phyloP scores from a whole-genome alignment of 2,888 invertebrate species.

The Drosophila gaucha region DNA sequence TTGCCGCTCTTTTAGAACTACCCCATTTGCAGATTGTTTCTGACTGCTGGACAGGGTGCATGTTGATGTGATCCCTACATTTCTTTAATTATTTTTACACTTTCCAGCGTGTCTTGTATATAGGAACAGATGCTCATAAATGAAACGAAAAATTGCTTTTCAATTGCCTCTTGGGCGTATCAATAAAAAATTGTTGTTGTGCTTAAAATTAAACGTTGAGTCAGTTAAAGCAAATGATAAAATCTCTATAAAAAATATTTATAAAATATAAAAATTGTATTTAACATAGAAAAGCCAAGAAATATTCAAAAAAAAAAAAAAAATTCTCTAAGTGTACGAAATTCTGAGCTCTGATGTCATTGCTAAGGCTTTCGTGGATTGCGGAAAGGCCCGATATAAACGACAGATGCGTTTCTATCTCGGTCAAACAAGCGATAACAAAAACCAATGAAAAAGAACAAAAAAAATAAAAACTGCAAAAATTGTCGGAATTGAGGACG shows the following conservation, averaged over 20 bases:
- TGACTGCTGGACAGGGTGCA: neutral
- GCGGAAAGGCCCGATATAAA: slow-evolving; percentile 37
- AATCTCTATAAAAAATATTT: no score
- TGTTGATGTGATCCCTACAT: neutral
- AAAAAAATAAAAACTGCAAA: slow-evolving; percentile 34
- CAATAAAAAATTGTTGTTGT: neutral
- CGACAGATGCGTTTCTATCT: slow-evolving; percentile 50
- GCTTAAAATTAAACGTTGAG: no score
- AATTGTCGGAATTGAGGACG: slow-evolving; percentile 46
- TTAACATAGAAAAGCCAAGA: no score
- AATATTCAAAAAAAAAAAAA: no score
- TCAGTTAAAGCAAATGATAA: no score
- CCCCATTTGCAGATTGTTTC: no score
- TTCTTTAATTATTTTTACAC: slow-evolving; percentile 1
- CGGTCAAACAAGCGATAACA: slow-evolving; percentile 37
- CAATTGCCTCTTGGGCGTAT: slow-evolving; percentile 43
- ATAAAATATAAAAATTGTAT: no score
- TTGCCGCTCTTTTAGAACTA: no score
- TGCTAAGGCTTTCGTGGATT: slow-evolving; percentile 10
- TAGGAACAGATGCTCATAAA: slow-evolving; percentile 48
- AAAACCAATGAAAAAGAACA: slow-evolving; percentile 26
- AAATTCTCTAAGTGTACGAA: neutral
- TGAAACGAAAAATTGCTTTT: slow-evolving; percentile 46
- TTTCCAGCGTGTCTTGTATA: neutral
- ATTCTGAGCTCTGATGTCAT: slow-evolving; percentile 5